Evolutionary conservation across 1,140 invertebrate species (phyloP).

Genomic region (Drosophila kohkoa): DNA sequence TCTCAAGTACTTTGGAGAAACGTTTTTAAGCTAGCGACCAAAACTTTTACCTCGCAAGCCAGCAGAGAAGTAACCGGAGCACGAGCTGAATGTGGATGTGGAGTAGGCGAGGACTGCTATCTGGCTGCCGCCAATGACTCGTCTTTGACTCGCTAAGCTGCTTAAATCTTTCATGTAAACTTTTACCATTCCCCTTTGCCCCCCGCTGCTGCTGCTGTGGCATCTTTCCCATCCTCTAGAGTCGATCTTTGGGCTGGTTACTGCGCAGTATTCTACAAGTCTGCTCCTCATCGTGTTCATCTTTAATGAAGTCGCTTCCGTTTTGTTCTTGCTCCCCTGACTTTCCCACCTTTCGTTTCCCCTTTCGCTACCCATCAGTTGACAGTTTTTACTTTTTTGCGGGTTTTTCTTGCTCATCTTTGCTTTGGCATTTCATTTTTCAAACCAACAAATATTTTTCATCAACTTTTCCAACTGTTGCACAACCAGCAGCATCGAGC

Average conservation of each 20-base stretch:
- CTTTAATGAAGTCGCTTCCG: slow-evolving; percentile 75
- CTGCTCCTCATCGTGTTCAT: slow-evolving; percentile 37
- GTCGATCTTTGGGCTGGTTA: slow-evolving; percentile 67
- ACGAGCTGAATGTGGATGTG: too few species aligned
- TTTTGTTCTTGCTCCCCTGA: slow-evolving; percentile 39
- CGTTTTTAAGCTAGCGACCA: slow-evolving; percentile 77
- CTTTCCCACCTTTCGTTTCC: background rate
- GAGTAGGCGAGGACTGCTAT: slow-evolving; percentile 21
- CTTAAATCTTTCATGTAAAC: slow-evolving; percentile 81
- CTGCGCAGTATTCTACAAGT: slow-evolving; percentile 10
- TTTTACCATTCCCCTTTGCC: slow-evolving; percentile 40
- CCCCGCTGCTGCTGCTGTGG: slow-evolving; percentile 10
- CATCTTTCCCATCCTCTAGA: slow-evolving; percentile 27
- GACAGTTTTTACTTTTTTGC: slow-evolving; percentile 6
- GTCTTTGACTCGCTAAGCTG: slow-evolving; percentile 78
- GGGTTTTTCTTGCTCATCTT: slow-evolving; percentile 20
- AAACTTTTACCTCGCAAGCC: slow-evolving; percentile 74
- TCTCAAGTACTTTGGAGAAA: slow-evolving; percentile 77
- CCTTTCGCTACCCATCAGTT: background rate
- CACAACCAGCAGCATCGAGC: slow-evolving; percentile 11
- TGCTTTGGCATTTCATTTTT: slow-evolving; percentile 56
- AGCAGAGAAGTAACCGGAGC: slow-evolving; percentile 20
- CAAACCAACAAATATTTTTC: slow-evolving; percentile 62
- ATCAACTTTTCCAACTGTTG: slow-evolving; percentile 68
- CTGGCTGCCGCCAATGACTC: slow-evolving; percentile 47